A percentile compares a stretch with the other conserved stretches of the same genome.
phyloP scores from a whole-genome alignment of 2,113 vertebrate genomes.

The Toxotes jaculatrix region DNA sequence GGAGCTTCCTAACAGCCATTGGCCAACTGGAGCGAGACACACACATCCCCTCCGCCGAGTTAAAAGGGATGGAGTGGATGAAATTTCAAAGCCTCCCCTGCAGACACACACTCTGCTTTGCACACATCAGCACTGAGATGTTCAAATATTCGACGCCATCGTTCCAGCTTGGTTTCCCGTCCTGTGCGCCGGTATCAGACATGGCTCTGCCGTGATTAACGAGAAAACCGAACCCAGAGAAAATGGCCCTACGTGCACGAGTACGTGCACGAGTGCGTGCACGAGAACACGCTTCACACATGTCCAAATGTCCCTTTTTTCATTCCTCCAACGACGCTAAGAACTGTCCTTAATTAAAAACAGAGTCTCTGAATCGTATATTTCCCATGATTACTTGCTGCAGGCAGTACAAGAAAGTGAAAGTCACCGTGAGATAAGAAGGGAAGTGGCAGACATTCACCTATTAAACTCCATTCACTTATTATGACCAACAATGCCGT shows the following conservation, averaged over 20 bases:
- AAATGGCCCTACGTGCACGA: slow-evolving; percentile 20
- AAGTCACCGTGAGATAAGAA: slow-evolving; percentile 61
- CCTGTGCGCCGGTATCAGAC: slow-evolving; percentile 57
- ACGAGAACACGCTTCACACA: not conserved
- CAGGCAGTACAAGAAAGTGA: slow-evolving; percentile 55
- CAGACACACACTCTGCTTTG: slow-evolving; percentile 79
- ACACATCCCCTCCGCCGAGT: slow-evolving; percentile 75
- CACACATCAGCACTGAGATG: slow-evolving; percentile 78
- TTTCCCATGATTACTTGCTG: slow-evolving; percentile 72
- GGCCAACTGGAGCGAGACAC: slow-evolving; percentile 75
- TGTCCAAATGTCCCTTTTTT: slow-evolving; percentile 16
- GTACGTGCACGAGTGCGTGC: not conserved
- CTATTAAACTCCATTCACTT: slow-evolving; percentile 69
- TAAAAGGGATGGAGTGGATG: slow-evolving; percentile 83
- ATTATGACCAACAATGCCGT: slow-evolving; percentile 63
- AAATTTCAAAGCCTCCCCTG: slow-evolving; percentile 84
- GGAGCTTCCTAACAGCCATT: slow-evolving; percentile 73
- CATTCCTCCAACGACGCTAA: slow-evolving; percentile 29
- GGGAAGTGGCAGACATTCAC: slow-evolving; percentile 50
- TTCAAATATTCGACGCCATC: slow-evolving; percentile 76
- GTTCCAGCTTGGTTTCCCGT: slow-evolving; percentile 54
- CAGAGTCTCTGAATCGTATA: slow-evolving; percentile 49
- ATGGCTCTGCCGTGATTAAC: slow-evolving; percentile 70
- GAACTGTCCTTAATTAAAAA: slow-evolving; percentile 71
- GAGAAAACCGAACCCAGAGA: slow-evolving; percentile 58